phyloP scores from a whole-genome alignment of 2,113 vertebrate genomes.

The Apodemus speciosus region DNA sequence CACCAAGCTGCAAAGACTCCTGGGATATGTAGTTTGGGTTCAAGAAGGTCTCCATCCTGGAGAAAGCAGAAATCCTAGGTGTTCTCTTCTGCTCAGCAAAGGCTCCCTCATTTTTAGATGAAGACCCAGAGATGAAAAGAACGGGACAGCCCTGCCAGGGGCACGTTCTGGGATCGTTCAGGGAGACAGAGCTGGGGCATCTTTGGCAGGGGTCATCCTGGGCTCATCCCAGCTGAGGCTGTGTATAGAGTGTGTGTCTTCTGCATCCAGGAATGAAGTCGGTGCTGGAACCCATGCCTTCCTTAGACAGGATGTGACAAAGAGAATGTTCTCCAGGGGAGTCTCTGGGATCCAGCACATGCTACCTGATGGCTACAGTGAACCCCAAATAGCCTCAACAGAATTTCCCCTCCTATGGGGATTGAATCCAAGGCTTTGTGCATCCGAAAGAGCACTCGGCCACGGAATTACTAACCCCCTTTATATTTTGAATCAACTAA shows the following conservation, averaged over 20 bases:
- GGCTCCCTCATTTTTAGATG: background rate
- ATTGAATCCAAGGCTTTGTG: background rate
- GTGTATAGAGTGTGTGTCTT: background rate
- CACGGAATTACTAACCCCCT: background rate
- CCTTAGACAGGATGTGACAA: background rate
- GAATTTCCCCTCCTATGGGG: background rate
- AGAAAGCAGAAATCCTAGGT: background rate
- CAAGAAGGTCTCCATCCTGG: background rate
- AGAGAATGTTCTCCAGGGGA: background rate
- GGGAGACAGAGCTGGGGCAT: no score
- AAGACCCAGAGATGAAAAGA: background rate
- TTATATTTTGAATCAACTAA: background rate
- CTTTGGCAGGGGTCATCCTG: background rate
- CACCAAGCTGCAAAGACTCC: background rate
- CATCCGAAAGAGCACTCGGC: background rate
- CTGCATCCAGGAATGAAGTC: background rate
- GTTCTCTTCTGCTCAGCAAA: background rate
- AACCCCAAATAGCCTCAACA: accelerated
- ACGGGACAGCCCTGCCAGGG: background rate
- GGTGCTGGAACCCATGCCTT: background rate
- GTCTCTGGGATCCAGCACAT: background rate
- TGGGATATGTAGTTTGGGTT: conserved; percentile 61
- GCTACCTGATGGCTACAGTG: background rate
- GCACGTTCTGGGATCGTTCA: background rate
- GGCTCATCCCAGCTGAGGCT: background rate